A percentile compares a stretch with the other conserved stretches of the same genome.
Evolutionary conservation across 2,888 invertebrate genomes (phyloP).

Genomic region (Drosophila ustulata): DNA sequence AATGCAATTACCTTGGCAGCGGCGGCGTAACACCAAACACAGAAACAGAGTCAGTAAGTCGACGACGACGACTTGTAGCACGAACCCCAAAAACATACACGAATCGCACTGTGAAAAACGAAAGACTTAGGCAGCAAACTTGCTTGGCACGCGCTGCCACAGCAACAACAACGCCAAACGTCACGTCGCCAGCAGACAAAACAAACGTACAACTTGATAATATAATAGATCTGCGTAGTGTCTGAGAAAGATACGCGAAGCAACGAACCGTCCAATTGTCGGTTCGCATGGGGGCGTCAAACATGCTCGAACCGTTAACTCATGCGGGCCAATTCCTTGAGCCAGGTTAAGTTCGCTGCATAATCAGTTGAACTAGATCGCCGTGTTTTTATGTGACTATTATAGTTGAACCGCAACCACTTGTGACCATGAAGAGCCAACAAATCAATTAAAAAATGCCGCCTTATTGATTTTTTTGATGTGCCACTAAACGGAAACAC

Average conservation of each 20-base stretch:
- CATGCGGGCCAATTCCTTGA: constrained; percentile 25
- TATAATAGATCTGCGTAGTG: constrained; percentile 48
- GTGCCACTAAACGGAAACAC: not conserved
- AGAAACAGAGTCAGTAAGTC: constrained; percentile 62
- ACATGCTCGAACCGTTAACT: constrained; percentile 43
- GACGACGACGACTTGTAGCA: constrained; percentile 42
- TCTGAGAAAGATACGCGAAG: constrained; percentile 23
- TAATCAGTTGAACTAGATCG: constrained; percentile 39
- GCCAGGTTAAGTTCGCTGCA: constrained; percentile 22
- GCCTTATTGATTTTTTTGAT: not conserved
- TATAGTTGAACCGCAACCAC: not conserved
- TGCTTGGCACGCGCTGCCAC: constrained; percentile 59
- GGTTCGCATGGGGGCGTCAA: constrained; percentile 58
- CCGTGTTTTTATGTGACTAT: constrained; percentile 2
- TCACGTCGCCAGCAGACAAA: constrained; percentile 51
- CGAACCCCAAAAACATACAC: constrained; percentile 51
- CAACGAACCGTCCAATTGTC: constrained; percentile 8
- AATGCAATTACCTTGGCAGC: constrained; percentile 74
- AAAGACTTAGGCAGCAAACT: constrained; percentile 65
- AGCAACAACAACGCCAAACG: constrained; percentile 27
- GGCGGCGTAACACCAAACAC: constrained; percentile 56
- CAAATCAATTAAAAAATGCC: constrained; percentile 5
- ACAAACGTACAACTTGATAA: constrained; percentile 58
- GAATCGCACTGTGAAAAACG: constrained; percentile 58
- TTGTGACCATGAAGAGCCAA: constrained; percentile 10